phyloP scores from a whole-genome alignment of 1,140 invertebrate species.

The Sycophaga agraensis region DNA sequence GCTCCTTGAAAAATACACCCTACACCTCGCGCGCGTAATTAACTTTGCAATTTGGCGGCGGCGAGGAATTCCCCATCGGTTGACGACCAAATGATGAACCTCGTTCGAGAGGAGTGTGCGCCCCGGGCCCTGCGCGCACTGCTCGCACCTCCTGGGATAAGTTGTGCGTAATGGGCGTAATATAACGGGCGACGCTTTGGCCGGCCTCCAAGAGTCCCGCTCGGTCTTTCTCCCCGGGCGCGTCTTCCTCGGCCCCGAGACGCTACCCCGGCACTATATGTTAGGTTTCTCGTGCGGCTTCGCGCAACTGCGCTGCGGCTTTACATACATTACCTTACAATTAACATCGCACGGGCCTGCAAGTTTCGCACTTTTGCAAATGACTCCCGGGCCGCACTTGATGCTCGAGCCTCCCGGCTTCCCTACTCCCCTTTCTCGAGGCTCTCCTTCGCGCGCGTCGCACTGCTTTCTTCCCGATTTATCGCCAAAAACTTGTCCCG shows the following conservation, averaged over 20 bases:
- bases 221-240: not conserved
- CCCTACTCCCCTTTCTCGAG: not conserved
- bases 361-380: conserved; percentile 34
- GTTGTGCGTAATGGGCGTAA: conserved; percentile 46
- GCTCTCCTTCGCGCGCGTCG: conserved; percentile 1
- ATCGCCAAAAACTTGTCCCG: conserved; percentile 33
- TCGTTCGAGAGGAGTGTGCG: not conserved
- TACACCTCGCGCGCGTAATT: too few species aligned
- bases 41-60: conserved; percentile 18
- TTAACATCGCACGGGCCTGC: conserved; percentile 36
- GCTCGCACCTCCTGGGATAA: too few species aligned
- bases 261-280: not conserved
- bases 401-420: not conserved
- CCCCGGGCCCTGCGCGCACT: too few species aligned
- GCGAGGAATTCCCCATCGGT: not conserved
- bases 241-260: not conserved
- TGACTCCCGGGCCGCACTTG: not conserved
- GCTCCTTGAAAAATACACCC: too few species aligned
- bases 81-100: not conserved
- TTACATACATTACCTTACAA: conserved; percentile 41
- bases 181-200: conserved; percentile 44
- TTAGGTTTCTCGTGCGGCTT: not conserved
- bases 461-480: conserved; percentile 19
- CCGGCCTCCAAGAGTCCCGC: conserved; percentile 38
- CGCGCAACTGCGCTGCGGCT: conserved; percentile 26